These are phyloP conservation scores for Mechanitis messenoides DNA, from an alignment of 2,888 invertebrate genomes.

Conservation along the genomic window DNA sequence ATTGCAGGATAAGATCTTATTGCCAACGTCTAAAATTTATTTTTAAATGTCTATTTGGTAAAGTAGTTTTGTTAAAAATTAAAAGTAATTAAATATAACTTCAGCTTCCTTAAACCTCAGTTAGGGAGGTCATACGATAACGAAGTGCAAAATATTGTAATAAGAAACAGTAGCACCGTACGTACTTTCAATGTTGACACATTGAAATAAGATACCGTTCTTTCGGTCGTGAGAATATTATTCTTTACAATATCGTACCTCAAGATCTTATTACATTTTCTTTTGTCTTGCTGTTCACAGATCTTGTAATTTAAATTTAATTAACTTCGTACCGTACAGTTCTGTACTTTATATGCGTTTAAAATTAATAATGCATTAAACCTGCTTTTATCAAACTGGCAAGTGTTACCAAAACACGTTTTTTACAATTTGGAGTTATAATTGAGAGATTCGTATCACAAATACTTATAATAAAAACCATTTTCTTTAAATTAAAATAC, in stretches of 20 bases:
- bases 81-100: neutral
- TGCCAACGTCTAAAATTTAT: no score
- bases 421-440: no score
- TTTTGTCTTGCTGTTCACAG: slow-evolving; percentile 28
- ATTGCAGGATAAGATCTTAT: no score
- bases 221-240: slow-evolving; percentile 37
- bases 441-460: no score
- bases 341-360: neutral
- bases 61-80: no score
- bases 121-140: slow-evolving; percentile 31
- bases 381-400: no score
- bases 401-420: no score
- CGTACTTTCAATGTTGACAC: slow-evolving; percentile 38
- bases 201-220: slow-evolving; percentile 39
- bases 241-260: slow-evolving; percentile 33
- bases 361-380: neutral
- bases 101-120: slow-evolving; percentile 5
- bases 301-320: slow-evolving; percentile 19
- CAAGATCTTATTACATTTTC: slow-evolving; percentile 27
- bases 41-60: no score
- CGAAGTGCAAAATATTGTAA: slow-evolving; percentile 43
- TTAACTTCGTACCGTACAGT: slow-evolving; percentile 7
- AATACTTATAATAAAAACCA: no score
- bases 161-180: slow-evolving; percentile 39
- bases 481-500: no score